These are phyloP conservation scores for Limnephilus auricula DNA, from an alignment of 2,888 invertebrate genomes.

Conservation along the genomic window DNA sequence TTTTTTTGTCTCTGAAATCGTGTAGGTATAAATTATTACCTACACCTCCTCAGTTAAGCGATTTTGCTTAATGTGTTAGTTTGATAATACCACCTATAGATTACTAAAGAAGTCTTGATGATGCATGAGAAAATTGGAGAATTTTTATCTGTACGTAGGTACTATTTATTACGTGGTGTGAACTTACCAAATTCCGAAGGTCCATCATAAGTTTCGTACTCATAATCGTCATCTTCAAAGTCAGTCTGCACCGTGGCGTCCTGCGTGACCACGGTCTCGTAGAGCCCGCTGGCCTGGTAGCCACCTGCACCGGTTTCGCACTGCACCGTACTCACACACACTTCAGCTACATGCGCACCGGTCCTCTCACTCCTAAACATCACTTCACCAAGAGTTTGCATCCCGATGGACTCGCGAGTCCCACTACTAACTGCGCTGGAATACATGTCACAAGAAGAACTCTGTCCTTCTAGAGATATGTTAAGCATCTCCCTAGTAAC, in stretches of 20 bases:
- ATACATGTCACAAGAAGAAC: constrained; percentile 20
- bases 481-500: background rate
- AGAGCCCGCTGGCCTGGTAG: constrained; percentile 72
- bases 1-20: background rate
- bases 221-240: constrained; percentile 73
- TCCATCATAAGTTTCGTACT: constrained; percentile 55
- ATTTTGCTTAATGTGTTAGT: background rate
- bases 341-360: constrained; percentile 60
- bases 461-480: constrained; percentile 2
- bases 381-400: constrained; percentile 39
- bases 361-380: constrained; percentile 61
- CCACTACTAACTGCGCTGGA: background rate
- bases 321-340: constrained; percentile 60
- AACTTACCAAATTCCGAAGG: constrained; percentile 57
- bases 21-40: background rate
- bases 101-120: too few species aligned
- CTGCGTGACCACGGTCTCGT: constrained; percentile 76
- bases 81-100: too few species aligned
- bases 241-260: constrained; percentile 77
- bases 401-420: constrained; percentile 14
- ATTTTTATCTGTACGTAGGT: background rate
- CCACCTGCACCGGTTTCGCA: constrained; percentile 67
- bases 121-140: background rate
- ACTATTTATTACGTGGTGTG: background rate
- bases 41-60: background rate